Evolutionary conservation across 2,888 invertebrate species (phyloP).

Genomic region (Drosophila limbata): DNA sequence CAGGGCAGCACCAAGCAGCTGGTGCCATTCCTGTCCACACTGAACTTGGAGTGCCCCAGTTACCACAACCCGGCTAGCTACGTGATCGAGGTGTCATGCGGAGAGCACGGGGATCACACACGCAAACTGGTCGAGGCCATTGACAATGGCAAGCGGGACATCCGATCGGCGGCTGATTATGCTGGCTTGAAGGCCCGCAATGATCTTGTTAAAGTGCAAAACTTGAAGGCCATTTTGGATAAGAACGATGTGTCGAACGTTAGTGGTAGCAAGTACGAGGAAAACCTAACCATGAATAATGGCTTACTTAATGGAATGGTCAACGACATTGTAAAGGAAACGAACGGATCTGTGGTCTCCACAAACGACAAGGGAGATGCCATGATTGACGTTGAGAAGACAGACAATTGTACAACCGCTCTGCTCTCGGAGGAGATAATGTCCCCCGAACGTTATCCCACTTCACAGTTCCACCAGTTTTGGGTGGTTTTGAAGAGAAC

Average conservation of each 20-base stretch:
- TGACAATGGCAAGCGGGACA: slow-evolving; percentile 93
- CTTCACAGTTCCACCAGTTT: slow-evolving; percentile 93
- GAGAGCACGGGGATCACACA: slow-evolving; percentile 97
- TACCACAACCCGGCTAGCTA: slow-evolving; percentile 99
- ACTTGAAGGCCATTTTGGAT: slow-evolving; percentile 85
- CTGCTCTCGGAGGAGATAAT: slow-evolving; percentile 88
- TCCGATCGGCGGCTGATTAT: slow-evolving; percentile 90
- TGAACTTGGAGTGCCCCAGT: slow-evolving; percentile 95
- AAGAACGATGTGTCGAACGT: slow-evolving; percentile 86
- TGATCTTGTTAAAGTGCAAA: slow-evolving; percentile 87
- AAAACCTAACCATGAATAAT: slow-evolving; percentile 83
- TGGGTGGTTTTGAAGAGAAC: slow-evolving; percentile 95
- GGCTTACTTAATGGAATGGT: slow-evolving; percentile 87
- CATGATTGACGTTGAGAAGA: slow-evolving; percentile 87
- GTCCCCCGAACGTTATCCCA: slow-evolving; percentile 92
- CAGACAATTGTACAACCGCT: slow-evolving; percentile 89
- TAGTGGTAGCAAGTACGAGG: slow-evolving; percentile 82
- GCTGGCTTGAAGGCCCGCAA: slow-evolving; percentile 87
- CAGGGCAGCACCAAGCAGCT: slow-evolving; percentile 94
- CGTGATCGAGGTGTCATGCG: slow-evolving; percentile 98
- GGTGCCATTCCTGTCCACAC: slow-evolving; percentile 92
- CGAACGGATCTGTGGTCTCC: slow-evolving; percentile 63
- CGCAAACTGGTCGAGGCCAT: slow-evolving; percentile 93
- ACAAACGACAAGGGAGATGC: slow-evolving; percentile 84
- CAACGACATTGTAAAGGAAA: slow-evolving; percentile 87